These are phyloP conservation scores for Hyles vespertilio DNA, from an alignment of 1,140 invertebrate species.

Conservation along the genomic window DNA sequence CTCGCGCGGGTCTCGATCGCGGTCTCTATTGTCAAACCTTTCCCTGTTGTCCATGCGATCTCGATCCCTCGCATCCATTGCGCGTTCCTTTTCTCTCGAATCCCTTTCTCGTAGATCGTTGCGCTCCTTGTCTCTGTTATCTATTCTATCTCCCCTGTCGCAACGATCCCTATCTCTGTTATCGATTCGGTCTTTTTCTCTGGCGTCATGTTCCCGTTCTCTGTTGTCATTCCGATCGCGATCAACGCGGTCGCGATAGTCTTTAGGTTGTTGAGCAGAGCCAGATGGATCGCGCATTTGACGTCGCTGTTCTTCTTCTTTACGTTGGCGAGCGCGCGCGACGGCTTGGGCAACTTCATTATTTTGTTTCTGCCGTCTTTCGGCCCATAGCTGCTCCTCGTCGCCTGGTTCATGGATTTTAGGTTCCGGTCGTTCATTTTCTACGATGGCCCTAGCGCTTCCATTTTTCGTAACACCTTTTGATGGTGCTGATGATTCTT, in stretches of 20 bases:
- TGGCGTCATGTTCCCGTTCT: conserved; percentile 50
- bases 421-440: conserved; percentile 53
- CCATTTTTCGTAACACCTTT: conserved; percentile 49
- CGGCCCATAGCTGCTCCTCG: conserved; percentile 86
- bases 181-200: conserved; percentile 49
- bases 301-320: conserved; percentile 89
- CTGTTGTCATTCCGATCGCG: conserved; percentile 58
- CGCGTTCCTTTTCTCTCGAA: conserved; percentile 48
- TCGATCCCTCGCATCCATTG: conserved; percentile 44
- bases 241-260: conserved; percentile 48
- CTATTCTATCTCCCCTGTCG: conserved; percentile 42
- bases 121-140: conserved; percentile 35
- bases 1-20: conserved; percentile 44
- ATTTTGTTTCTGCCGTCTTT: conserved; percentile 80
- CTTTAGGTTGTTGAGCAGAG: conserved; percentile 28
- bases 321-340: conserved; percentile 84
- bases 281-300: conserved; percentile 47
- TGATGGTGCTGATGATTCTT: conserved; percentile 79
- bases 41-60: conserved; percentile 22
- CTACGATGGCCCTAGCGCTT: conserved; percentile 52
- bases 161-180: conserved; percentile 51
- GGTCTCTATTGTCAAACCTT: conserved; percentile 50
- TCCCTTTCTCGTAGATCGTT: conserved; percentile 43
- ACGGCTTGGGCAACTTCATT: conserved; percentile 83
- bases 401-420: conserved; percentile 74